These are phyloP conservation scores for Heliconius erato DNA, from an alignment of 2,888 invertebrate genomes.

Conservation along the genomic window DNA sequence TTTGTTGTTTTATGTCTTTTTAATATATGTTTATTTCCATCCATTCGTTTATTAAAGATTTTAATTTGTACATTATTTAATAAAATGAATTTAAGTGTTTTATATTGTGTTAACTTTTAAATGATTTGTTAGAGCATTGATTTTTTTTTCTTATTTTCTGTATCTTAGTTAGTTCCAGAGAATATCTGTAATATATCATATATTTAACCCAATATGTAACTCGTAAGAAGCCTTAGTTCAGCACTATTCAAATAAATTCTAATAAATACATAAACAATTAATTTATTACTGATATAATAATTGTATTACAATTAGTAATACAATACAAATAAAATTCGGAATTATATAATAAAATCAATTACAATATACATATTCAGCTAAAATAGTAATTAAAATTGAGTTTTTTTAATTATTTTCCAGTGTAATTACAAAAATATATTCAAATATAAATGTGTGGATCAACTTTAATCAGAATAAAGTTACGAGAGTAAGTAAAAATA, in stretches of 20 bases:
- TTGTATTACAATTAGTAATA: too few relatives aligned
- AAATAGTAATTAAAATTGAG: too few relatives aligned
- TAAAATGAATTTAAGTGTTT: not conserved
- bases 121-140: not conserved
- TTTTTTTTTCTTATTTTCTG: not conserved
- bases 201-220: not conserved
- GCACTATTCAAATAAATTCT: not conserved
- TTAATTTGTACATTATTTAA: constrained; percentile 29
- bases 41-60: constrained; percentile 7
- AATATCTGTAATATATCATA: not conserved
- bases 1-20: constrained; percentile 22
- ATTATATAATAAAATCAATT: too few relatives aligned
- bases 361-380: too few relatives aligned
- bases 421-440: too few relatives aligned
- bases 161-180: not conserved
- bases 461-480: too few relatives aligned
- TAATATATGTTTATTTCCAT: constrained; percentile 15
- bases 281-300: too few relatives aligned
- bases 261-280: too few relatives aligned
- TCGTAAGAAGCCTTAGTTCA: not conserved
- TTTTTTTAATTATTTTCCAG: too few relatives aligned
- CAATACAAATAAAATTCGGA: too few relatives aligned
- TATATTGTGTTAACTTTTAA: not conserved
- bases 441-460: too few relatives aligned
- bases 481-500: too few relatives aligned